A percentile compares a stretch with the other conserved stretches of the same genome.
phyloP scores from a whole-genome alignment of 1,140 invertebrate species.

The Lepidurus packardi region DNA sequence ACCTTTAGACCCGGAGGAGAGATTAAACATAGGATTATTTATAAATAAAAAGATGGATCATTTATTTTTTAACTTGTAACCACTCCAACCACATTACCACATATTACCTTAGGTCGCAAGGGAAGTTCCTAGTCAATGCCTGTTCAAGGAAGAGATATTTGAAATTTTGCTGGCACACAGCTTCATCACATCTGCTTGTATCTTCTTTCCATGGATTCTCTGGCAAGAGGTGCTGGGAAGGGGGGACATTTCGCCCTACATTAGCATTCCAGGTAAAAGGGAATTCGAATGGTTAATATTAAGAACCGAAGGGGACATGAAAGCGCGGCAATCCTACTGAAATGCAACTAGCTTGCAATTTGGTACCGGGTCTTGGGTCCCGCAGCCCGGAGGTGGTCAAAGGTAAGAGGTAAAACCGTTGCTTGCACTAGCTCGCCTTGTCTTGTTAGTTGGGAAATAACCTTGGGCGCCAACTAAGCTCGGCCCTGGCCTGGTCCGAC shows the following conservation, averaged over 20 bases:
- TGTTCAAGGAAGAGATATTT: neutral
- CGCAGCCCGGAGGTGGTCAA: constrained; percentile 20
- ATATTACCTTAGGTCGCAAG: neutral
- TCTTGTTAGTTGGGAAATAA: constrained; percentile 4
- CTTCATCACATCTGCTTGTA: no score
- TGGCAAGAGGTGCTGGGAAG: no score
- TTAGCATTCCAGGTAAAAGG: no score
- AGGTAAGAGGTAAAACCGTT: constrained; percentile 19
- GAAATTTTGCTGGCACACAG: neutral
- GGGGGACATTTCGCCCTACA: no score
- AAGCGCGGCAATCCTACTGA: neutral
- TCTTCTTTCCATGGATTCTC: no score
- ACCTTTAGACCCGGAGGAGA: no score
- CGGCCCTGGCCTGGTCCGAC: constrained; percentile 12
- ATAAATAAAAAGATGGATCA: no score
- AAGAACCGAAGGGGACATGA: neutral
- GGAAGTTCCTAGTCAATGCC: neutral
- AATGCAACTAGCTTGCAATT: neutral
- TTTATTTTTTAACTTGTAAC: neutral
- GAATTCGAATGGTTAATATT: neutral
- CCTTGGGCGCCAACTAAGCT: constrained; percentile 6
- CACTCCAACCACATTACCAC: neutral
- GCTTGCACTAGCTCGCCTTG: neutral
- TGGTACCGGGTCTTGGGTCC: neutral
- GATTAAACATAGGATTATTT: no score